Conservation (phyloP, 2,113 vertebrate species). For the Lathamus discolor region DNA sequence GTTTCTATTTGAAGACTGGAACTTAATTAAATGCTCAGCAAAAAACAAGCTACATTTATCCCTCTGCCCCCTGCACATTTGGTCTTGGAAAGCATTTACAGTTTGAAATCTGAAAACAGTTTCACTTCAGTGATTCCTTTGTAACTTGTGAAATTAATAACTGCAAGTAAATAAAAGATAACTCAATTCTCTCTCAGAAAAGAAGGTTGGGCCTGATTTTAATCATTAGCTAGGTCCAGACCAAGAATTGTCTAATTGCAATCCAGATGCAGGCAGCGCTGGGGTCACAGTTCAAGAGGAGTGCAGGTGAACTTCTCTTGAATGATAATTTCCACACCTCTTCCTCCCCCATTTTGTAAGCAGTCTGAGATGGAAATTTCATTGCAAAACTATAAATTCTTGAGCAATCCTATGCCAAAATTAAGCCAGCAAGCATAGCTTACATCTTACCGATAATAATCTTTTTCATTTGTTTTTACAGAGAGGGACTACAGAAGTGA, state of each 20-base stretch:
- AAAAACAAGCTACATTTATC: neutral
- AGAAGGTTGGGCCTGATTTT: constrained; percentile 3
- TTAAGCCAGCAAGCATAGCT: neutral
- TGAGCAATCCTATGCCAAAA: neutral
- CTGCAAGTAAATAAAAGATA: neutral
- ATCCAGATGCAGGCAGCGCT: neutral
- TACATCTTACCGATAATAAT: neutral
- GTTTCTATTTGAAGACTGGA: neutral
- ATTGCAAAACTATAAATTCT: neutral
- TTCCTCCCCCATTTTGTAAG: neutral
- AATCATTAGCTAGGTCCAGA: neutral
- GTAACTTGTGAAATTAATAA: constrained; percentile 3
- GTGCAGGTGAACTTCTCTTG: neutral
- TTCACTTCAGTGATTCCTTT: constrained; percentile 10
- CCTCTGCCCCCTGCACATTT: rapidly evolving
- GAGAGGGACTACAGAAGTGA: neutral
- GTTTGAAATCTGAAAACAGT: neutral
- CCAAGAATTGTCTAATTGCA: neutral
- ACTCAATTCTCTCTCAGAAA: neutral
- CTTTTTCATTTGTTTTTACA: neutral
- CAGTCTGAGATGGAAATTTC: neutral
- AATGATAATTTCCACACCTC: neutral
- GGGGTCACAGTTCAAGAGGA: rapidly evolving
- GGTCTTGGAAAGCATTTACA: neutral
- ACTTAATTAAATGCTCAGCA: neutral